Evolutionary conservation across 2,797 vertebrate species (phyloP), one percentile per base, ranked within the genome.

Genomic region (Heteromormyrus szaboi): DNA sequence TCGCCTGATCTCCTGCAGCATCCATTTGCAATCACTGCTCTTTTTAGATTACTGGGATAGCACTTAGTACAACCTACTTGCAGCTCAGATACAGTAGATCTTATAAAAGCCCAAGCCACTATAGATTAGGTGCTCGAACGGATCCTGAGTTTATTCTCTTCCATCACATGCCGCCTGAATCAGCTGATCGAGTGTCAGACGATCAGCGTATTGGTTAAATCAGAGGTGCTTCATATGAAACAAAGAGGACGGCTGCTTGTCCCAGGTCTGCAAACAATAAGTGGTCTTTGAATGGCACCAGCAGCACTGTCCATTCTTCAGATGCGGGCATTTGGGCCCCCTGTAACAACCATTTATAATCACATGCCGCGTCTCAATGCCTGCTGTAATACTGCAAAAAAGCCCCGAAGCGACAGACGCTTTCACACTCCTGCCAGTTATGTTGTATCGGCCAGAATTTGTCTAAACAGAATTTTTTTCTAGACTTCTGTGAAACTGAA

Each of bases 391-490:
- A 33, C 65, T 33, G 65, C 65, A 44, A 29, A 79, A 76, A 79
- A 41, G 37, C 33, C 2, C 4, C 0, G 12, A 41, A 84, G 41
- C 81, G 9, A 19, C 46, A 48, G 81, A 79, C 37, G 19, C 25
- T 22, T 56, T 17, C 48, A 93, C 93, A 95, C 94, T 94, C 94
- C 92, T 91, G 91, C 81, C 95, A 94, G 95, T 96, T 95, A 95
- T 94, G 91, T 94, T 93, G 93, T 93, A 94, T 93, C 94, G 93
- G 95, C 94, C 92, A 87, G 89, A 92, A 93, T 95, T 96, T 95
- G 92, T 92, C 94, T 93, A 91, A 91, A 93, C 95, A 93, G 94
- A 92, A 93, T 95, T 95, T 92, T 91, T 92, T 92, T 94, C 56
- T 94, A 91, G 93, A 95, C 94, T 93, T 93, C 92, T 91, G 92